These are phyloP conservation scores for Jacana jacana DNA, from an alignment of 2,113 vertebrate species.

Conservation along the genomic window DNA sequence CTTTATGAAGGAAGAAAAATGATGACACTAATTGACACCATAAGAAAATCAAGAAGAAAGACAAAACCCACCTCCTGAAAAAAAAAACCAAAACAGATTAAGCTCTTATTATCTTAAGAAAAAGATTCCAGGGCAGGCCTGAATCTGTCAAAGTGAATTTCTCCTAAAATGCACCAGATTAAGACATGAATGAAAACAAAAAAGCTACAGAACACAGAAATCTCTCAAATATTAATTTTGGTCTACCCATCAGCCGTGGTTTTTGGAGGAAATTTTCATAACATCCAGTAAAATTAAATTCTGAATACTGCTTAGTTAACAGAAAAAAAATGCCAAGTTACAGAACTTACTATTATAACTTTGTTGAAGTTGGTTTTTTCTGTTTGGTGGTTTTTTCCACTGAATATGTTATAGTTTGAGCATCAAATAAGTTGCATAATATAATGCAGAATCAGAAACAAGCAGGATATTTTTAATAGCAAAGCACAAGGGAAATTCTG, in stretches of 20 bases:
- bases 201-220: background rate
- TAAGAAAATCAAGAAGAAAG: background rate
- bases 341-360: background rate
- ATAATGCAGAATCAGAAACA: background rate
- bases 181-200: background rate
- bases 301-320: background rate
- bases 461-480: conserved; percentile 19
- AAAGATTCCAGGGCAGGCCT: conserved; percentile 32
- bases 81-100: conserved; percentile 32
- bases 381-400: background rate
- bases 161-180: background rate
- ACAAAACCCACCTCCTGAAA: background rate
- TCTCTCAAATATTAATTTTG: background rate
- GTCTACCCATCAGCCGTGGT: background rate
- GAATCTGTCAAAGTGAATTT: conserved; percentile 34
- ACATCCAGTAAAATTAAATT: background rate
- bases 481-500: background rate
- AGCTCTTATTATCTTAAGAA: conserved; percentile 17
- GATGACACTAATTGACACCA: background rate
- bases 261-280: background rate
- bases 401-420: background rate
- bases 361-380: background rate
- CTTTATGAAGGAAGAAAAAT: background rate
- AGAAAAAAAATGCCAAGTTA: background rate
- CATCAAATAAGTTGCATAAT: background rate